Base-by-base conservation (phyloP, 1,140 invertebrate species). In the Diabrotica virgifera region DNA sequence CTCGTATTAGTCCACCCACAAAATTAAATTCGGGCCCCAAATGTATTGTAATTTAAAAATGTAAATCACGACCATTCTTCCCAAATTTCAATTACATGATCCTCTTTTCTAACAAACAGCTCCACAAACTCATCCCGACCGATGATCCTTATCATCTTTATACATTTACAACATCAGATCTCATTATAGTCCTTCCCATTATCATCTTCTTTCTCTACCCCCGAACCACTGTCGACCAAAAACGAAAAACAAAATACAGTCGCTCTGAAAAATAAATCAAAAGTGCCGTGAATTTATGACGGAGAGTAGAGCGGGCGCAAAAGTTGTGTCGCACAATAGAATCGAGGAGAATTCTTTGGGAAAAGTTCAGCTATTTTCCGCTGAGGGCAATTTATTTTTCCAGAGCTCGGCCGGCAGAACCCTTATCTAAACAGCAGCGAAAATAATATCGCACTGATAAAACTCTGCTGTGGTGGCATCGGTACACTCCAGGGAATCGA, bases 381-480 rank as follows among this genome's bases (percentile, higher is more conserved):
- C 65, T 63, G 77, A 76, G 78, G 75, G 77, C 76, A 77, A 79
- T 78, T 79, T 79, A 78, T 78, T 79, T 79, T 79, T 79, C 77
- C 78, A 76, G 72, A 76, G 75, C 72, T 70, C 74, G 64, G 75
- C 72, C 70, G 75, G 64, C 71, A 37, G 52, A 50, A 67, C 65
- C 68, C 76, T 79, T 79, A 79, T 79, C 78, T 79, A 78, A 79
- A 78, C 78, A 78, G 77, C 75, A 70, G 76, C 74, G 78, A 79
- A 79, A 79, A 79, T 79, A 79, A 79, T 79, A 79, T 79, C 78
- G 74, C 70, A 60, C 72, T 74, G 77, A 79, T 78, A 78, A 79
- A 77, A 76, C 58, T 59, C 59, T 52, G 63, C 64, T 66, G 62
- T 59, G 59, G 71, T 69, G 72, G 73, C 73, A 75, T 74, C 73